Base-by-base conservation (phyloP, 2,888 invertebrate genomes). In the Catocala sponsa region DNA sequence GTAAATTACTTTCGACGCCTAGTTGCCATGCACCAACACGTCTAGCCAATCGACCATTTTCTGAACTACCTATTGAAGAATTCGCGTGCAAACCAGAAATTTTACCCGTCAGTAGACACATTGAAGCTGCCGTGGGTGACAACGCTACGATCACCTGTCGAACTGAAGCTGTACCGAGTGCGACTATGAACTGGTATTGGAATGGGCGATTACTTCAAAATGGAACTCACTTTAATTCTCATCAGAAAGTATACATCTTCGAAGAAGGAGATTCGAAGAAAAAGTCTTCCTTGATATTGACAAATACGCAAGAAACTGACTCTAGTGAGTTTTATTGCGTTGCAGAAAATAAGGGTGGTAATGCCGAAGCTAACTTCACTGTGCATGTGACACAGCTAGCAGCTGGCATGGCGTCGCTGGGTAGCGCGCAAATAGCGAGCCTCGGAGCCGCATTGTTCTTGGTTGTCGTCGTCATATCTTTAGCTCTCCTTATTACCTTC, bases 291-390 rank as follows among this genome's bases (percentile, higher is more conserved):
- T 93, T 98, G 64, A 95, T 97, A 59, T 91, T 98, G 48, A 97
- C 97, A 41, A 98, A 98, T 85, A 97, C 97, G 15, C 97, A 97
- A 90, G 97, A 97, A 87, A 95, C 97, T 2, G 98, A 98, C 85
- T 96, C 97, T 0, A 97, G 96, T 61, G 98, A 97, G 80, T 98
- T 98, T 90, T 97, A 97, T 86, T 98, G 98, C 88, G 97, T 98
- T 1, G 98, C 98, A 7, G 98, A 98, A 89, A 98, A 98, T 89
- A 96, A 97, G 65, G 98, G 98, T 4, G 98, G 98, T 25, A 97
- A 96, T 81, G 97, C 97, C 41, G 98, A 98, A 91, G 97, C 98
- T 11, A 98, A 98, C 89, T 98, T 98, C 83, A 98, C 98, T 43
- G 95, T 98, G 46, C 97, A 97, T 83, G 97, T 98, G 57, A 96